Evolutionary conservation across 2,797 vertebrate species (phyloP).

Genomic region (Percopsis omiscomaycus): DNA sequence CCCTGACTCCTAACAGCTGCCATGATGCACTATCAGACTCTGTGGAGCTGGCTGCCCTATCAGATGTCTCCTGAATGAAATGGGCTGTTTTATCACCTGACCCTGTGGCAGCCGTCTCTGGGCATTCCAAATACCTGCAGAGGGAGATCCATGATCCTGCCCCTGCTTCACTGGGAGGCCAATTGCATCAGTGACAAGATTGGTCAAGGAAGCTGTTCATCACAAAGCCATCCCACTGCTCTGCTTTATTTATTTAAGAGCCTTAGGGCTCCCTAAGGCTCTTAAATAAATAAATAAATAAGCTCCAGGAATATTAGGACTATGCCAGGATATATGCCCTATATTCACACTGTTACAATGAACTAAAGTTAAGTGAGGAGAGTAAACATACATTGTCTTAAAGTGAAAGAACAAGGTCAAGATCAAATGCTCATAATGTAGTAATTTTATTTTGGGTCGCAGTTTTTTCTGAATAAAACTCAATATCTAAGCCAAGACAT

Average conservation of each 20-base stretch:
- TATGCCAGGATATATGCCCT: conserved; percentile 40
- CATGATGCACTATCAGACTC: conserved; percentile 64
- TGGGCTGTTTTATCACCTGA: conserved; percentile 58
- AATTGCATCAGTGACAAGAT: conserved; percentile 36
- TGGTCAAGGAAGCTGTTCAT: conserved; percentile 35
- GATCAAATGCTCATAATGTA: conserved; percentile 7
- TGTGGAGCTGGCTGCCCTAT: conserved; percentile 62
- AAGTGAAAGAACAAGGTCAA: conserved; percentile 16
- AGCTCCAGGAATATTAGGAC: conserved; percentile 29
- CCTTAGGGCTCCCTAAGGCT: conserved; percentile 10
- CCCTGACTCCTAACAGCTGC: conserved; percentile 34
- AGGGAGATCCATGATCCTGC: conserved; percentile 45
- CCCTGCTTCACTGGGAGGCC: conserved; percentile 21
- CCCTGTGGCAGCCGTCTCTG: conserved; percentile 62
- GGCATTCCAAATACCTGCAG: conserved; percentile 53
- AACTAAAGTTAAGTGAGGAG: conserved; percentile 27
- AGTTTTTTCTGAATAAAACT: conserved; percentile 7
- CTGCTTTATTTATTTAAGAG: conserved; percentile 10
- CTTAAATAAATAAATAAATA: conserved; percentile 21
- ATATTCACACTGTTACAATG: conserved; percentile 33
- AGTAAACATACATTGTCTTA: conserved; percentile 3
- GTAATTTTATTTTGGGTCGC: conserved; percentile 12
- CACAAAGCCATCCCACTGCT: conserved; percentile 10
- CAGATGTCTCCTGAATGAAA: conserved; percentile 67
- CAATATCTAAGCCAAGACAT: conserved; percentile 6